A percentile compares a stretch with the other conserved stretches of the same genome.
Evolutionary conservation across 37 sponge, comb jelly and placozoan genomes (phyloP).

Genomic region (Agelas oroides): DNA sequence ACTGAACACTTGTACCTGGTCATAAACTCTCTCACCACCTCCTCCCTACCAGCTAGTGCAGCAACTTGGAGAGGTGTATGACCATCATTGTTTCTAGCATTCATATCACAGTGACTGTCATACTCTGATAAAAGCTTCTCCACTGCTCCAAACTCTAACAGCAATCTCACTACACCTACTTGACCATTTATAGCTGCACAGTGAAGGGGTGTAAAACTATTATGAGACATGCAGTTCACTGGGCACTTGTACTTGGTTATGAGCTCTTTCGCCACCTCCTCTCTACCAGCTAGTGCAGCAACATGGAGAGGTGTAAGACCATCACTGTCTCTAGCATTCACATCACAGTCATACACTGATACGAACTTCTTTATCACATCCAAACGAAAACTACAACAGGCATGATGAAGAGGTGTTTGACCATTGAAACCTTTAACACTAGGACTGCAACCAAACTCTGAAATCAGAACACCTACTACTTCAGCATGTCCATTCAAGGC

Average conservation of each 20-base stretch:
- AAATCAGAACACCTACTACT: neutral
- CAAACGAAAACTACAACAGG: too few species aligned
- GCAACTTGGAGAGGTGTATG: slow-evolving; percentile 10
- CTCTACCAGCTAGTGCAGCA: too few species aligned
- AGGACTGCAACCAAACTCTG: neutral
- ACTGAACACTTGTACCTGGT: neutral
- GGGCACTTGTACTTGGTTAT: neutral
- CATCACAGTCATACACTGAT: too few species aligned
- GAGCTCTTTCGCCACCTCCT: too few species aligned
- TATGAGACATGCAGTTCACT: neutral
- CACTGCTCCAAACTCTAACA: neutral
- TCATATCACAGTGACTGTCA: slow-evolving; percentile 13
- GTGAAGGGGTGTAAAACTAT: neutral
- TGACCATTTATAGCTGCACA: neutral
- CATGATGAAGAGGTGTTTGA: too few species aligned
- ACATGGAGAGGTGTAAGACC: too few species aligned
- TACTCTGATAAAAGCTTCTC: slow-evolving; percentile 1
- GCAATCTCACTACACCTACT: neutral
- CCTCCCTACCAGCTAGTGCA: neutral
- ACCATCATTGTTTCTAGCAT: neutral
- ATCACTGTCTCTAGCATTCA: too few species aligned
- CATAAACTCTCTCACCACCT: neutral
- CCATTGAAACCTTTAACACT: too few species aligned
- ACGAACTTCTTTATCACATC: too few species aligned
- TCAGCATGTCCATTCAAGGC: neutral